Evolutionary conservation across 2,888 invertebrate species (phyloP).

Genomic region (Agrochola circellaris): DNA sequence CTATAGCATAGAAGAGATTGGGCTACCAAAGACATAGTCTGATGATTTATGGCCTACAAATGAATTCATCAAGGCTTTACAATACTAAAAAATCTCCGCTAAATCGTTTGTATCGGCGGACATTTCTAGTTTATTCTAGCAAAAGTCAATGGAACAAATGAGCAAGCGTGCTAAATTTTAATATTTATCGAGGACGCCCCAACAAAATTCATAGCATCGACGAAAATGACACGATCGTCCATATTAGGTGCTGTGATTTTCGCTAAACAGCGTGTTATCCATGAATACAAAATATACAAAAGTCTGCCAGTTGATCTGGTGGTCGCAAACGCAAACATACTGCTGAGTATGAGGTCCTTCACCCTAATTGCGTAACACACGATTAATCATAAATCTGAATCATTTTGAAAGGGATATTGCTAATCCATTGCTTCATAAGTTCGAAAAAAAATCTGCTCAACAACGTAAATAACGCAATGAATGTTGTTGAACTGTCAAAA

Average conservation of each 20-base stretch:
- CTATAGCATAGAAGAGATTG: too few species aligned
- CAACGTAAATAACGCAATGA: too few species aligned
- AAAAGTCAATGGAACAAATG: constrained; percentile 1
- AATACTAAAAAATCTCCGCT: not conserved
- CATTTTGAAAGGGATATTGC: too few species aligned
- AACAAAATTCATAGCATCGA: not conserved
- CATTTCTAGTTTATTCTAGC: constrained; percentile 20
- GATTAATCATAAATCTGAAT: too few species aligned
- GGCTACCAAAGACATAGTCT: not conserved
- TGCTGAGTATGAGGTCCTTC: not conserved
- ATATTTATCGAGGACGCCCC: constrained; percentile 47
- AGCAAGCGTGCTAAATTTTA: constrained; percentile 1
- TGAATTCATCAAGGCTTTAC: not conserved
- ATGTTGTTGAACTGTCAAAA: too few species aligned
- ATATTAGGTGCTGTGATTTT: not conserved
- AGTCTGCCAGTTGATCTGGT: not conserved
- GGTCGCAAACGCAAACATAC: not conserved
- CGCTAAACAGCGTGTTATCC: not conserved
- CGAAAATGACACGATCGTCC: not conserved
- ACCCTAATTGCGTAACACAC: too few species aligned
- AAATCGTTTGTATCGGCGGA: not conserved
- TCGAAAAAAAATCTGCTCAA: too few species aligned
- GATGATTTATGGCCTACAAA: not conserved
- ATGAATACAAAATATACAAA: too few species aligned
- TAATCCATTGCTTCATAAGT: too few species aligned